Conservation (phyloP, 2,113 vertebrate genomes). For the Coregonus clupeaformis region DNA sequence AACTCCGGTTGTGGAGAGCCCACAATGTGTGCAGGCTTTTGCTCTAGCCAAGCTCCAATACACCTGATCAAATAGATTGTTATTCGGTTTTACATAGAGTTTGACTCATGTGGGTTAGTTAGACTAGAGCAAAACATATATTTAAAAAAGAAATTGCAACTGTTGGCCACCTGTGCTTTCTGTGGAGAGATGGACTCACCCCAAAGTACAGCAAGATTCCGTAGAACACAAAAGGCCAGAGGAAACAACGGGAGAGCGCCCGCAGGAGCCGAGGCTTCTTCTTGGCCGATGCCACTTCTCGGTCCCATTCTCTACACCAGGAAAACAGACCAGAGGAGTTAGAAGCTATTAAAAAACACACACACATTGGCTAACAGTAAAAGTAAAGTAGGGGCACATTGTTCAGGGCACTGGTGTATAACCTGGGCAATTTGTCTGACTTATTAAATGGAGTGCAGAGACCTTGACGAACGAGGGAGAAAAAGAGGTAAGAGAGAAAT, state of each 20-base stretch:
- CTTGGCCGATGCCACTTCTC: constrained; percentile 87
- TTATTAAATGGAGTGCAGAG: constrained; percentile 49
- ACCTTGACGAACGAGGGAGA: constrained; percentile 26
- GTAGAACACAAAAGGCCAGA: constrained; percentile 84
- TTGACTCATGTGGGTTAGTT: not conserved
- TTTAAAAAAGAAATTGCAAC: not conserved
- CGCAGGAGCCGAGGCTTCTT: constrained; percentile 85
- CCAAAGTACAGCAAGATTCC: constrained; percentile 87
- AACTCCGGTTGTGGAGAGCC: no score
- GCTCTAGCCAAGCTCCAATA: no score
- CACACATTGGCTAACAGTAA: constrained; percentile 5
- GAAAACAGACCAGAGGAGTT: constrained; percentile 23
- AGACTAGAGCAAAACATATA: not conserved
- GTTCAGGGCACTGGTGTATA: constrained; percentile 46
- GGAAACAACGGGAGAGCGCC: constrained; percentile 87
- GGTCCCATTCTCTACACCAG: constrained; percentile 88
- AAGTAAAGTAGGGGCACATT: constrained; percentile 50
- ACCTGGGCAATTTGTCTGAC: constrained; percentile 67
- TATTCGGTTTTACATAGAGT: no score
- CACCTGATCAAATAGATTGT: no score
- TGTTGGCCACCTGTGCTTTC: not conserved
- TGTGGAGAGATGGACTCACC: constrained; percentile 73
- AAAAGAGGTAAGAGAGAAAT: not conserved
- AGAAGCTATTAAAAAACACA: not conserved
- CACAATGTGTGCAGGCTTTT: no score